Conservation (phyloP, 2,113 vertebrate genomes). For the Hippocampus barbouri region DNA sequence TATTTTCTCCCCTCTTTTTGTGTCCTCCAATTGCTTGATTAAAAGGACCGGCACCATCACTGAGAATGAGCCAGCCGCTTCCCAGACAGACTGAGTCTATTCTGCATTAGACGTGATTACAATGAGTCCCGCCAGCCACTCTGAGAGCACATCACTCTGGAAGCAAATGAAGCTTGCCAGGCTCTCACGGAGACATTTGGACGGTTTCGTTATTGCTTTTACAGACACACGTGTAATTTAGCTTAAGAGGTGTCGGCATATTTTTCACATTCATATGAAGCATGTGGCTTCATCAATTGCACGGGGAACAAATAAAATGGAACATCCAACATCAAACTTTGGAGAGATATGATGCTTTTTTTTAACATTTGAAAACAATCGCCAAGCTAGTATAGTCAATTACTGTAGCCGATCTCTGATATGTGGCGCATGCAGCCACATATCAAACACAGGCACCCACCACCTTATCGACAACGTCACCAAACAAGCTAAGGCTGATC, state of each 20-base stretch:
- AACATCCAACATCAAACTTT: too few species aligned
- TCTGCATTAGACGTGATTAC: constrained; percentile 5
- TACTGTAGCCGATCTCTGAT: too few species aligned
- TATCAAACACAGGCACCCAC: too few species aligned
- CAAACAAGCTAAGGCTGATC: too few species aligned
- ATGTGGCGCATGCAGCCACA: too few species aligned
- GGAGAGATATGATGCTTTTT: too few species aligned
- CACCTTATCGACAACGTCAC: too few species aligned
- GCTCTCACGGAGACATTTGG: neutral
- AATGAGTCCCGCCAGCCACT: constrained; percentile 5
- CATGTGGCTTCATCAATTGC: neutral
- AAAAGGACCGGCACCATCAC: neutral
- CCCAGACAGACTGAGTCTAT: neutral
- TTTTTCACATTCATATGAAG: neutral
- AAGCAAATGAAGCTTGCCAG: constrained; percentile 3
- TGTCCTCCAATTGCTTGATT: constrained; percentile 4
- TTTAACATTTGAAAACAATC: too few species aligned
- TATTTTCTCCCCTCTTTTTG: neutral
- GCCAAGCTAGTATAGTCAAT: too few species aligned
- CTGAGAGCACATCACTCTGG: constrained; percentile 1
- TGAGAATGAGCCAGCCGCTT: neutral
- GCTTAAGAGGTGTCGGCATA: neutral
- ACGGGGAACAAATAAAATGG: too few species aligned
- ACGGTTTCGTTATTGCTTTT: neutral
- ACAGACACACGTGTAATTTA: neutral